Base-by-base conservation (phyloP, 2,797 vertebrate species). In the Xenops minutus region DNA sequence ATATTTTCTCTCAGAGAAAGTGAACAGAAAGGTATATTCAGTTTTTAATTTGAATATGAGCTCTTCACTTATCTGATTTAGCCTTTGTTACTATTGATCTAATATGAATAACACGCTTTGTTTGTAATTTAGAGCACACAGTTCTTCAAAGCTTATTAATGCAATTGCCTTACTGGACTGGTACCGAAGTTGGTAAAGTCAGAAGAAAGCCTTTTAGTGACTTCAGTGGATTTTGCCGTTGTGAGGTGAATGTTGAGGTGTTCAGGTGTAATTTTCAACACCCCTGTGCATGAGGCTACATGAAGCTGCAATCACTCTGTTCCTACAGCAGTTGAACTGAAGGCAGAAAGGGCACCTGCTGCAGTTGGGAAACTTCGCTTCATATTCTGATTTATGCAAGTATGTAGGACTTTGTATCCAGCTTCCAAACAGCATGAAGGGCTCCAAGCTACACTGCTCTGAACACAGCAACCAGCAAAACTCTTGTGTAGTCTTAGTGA, bases 251-350 rank as follows among this genome's bases (percentile, higher is more conserved):
- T 21, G 6, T 34, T 71, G 52, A 85, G 12, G 16, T 12, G 3
- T 32, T 49, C 41, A 61, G 34, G 23, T 18, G 51, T 15, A 48
- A 36, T 69, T 80, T 74, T 66, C 62, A 46, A 23, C 48, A 66
- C 3, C 4, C 41, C 24, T 63, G 0, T 55, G 27, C 7, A 3
- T 48, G 24, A 9, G 15, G 14, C 63, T 59, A 26, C 4, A 2
- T 14, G 52, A 52, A 58, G 9, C 27, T 86, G 36, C 19, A 85
- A 26, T 14, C 5, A 44, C 17, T 18, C 5, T 78, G 37, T 27
- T 67, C 9, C 16, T 63, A 10, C 5, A n/a, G 37, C 62, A 41
- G 11, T 13, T 84, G 59, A 58, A 36, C 12, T 64, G n/a, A 26
- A 59, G 39, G 27, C 41, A 77, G 32, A 87, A 81, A 66, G 32